Evolutionary conservation across 2,888 invertebrate genomes (phyloP).

Genomic region (Euspilapteryx auroguttella): DNA sequence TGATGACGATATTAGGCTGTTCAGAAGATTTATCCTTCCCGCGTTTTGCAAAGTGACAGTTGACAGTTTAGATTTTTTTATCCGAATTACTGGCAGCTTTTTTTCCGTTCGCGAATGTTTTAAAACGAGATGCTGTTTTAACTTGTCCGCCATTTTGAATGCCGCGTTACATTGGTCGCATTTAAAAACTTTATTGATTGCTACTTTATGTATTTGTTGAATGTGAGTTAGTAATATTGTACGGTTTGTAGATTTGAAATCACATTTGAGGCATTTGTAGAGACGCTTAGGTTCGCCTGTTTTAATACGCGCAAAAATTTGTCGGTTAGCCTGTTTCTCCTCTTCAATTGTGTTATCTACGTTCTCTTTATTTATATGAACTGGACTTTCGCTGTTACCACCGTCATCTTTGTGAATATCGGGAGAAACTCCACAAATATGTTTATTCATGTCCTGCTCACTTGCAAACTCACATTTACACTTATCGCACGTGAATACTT

Average conservation of each 20-base stretch:
- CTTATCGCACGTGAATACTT: neutral
- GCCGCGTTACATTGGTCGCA: slow-evolving; percentile 1
- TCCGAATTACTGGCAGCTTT: neutral
- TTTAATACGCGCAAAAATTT: too few species aligned
- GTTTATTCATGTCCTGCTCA: neutral
- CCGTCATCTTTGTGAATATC: neutral
- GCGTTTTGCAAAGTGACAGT: neutral
- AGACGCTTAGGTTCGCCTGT: neutral
- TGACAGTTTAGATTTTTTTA: neutral
- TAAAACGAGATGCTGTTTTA: slow-evolving; percentile 1
- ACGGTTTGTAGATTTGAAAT: neutral
- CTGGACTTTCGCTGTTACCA: neutral
- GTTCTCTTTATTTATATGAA: slow-evolving; percentile 1
- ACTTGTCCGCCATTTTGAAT: slow-evolving; percentile 2
- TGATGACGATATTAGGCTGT: neutral
- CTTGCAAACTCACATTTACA: neutral
- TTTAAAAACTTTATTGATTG: neutral
- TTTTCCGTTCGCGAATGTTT: neutral
- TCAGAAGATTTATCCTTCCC: neutral
- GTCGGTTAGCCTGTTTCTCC: neutral
- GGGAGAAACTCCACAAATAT: neutral
- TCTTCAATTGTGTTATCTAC: neutral
- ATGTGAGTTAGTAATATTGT: neutral
- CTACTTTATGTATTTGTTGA: neutral
- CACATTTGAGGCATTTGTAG: slow-evolving; percentile 3